A percentile compares a stretch with the other conserved stretches of the same genome.
These are phyloP conservation scores for Pseudococcus jackbeardsleyi DNA, from an alignment of 2,888 invertebrate genomes.

Conservation along the genomic window DNA sequence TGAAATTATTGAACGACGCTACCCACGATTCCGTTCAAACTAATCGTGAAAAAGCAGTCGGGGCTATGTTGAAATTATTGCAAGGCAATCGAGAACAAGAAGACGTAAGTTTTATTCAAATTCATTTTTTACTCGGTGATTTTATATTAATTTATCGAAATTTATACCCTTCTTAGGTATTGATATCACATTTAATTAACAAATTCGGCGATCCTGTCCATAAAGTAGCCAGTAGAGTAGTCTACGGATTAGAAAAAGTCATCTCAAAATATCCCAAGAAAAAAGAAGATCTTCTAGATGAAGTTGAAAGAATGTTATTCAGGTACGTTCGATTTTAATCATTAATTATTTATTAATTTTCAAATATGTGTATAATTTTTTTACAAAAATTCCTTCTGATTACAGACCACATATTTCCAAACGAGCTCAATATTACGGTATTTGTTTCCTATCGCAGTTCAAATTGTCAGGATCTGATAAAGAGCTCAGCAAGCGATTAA, in stretches of 20 bases:
- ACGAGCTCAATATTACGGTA: slow-evolving; percentile 82
- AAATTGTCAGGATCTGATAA: slow-evolving; percentile 80
- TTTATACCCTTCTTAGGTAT: slow-evolving; percentile 71
- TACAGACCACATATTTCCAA: slow-evolving; percentile 64
- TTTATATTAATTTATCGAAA: neutral
- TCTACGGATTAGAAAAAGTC: slow-evolving; percentile 86
- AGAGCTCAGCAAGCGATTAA: slow-evolving; percentile 84
- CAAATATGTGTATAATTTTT: neutral
- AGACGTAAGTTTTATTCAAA: slow-evolving; percentile 73
- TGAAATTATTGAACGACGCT: slow-evolving; percentile 80
- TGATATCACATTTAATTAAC: slow-evolving; percentile 88
- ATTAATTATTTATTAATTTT: neutral
- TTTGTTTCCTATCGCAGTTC: slow-evolving; percentile 92
- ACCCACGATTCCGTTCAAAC: slow-evolving; percentile 84
- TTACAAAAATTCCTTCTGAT: neutral
- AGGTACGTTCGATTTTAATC: slow-evolving; percentile 70
- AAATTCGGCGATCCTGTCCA: slow-evolving; percentile 95
- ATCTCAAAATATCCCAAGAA: slow-evolving; percentile 90
- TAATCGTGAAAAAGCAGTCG: slow-evolving; percentile 85
- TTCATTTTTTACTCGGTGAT: neutral
- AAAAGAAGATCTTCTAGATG: slow-evolving; percentile 87
- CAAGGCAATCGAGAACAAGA: slow-evolving; percentile 87
- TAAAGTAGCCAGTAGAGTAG: slow-evolving; percentile 89
- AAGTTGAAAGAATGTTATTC: slow-evolving; percentile 92
- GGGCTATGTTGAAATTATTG: slow-evolving; percentile 81